These are phyloP conservation scores for Drosophila ustulata DNA, from an alignment of 2,888 invertebrate species.

Conservation along the genomic window DNA sequence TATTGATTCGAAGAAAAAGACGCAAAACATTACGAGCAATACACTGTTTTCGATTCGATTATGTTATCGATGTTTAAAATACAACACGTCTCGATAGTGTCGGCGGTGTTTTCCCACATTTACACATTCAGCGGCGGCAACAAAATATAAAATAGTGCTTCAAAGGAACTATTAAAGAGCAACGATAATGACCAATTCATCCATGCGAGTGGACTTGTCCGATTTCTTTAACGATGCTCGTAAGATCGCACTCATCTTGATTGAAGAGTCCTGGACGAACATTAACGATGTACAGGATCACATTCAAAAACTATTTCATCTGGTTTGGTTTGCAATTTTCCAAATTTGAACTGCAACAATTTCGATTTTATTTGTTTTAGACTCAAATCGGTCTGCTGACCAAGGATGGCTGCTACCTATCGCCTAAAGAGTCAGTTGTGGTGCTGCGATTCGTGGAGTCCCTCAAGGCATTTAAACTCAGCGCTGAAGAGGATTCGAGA, in stretches of 20 bases:
- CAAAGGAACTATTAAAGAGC: background rate
- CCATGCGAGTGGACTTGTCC: slow-evolving; percentile 67
- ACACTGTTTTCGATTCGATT: too few relatives aligned
- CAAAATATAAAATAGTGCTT: background rate
- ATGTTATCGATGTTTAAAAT: too few relatives aligned
- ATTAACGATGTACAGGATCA: slow-evolving; percentile 68
- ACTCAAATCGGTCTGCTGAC: slow-evolving; percentile 60
- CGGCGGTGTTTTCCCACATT: background rate
- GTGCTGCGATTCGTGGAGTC: slow-evolving; percentile 47
- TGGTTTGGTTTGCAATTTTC: slow-evolving; percentile 31
- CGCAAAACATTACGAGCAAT: too few relatives aligned
- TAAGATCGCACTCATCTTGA: slow-evolving; percentile 56
- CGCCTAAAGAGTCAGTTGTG: slow-evolving; percentile 65
- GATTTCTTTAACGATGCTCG: slow-evolving; percentile 70
- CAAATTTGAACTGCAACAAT: background rate
- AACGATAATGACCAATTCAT: slow-evolving; percentile 32
- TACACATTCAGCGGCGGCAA: too few relatives aligned
- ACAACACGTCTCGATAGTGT: background rate
- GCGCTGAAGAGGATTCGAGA: background rate
- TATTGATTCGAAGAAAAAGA: too few relatives aligned
- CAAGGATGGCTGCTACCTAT: slow-evolving; percentile 65
- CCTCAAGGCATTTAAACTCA: slow-evolving; percentile 52
- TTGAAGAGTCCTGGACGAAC: slow-evolving; percentile 62
- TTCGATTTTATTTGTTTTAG: slow-evolving; percentile 27
- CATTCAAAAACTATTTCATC: slow-evolving; percentile 64